These are phyloP conservation scores for Parus major DNA, from an alignment of 2,113 vertebrate species.

Conservation along the genomic window DNA sequence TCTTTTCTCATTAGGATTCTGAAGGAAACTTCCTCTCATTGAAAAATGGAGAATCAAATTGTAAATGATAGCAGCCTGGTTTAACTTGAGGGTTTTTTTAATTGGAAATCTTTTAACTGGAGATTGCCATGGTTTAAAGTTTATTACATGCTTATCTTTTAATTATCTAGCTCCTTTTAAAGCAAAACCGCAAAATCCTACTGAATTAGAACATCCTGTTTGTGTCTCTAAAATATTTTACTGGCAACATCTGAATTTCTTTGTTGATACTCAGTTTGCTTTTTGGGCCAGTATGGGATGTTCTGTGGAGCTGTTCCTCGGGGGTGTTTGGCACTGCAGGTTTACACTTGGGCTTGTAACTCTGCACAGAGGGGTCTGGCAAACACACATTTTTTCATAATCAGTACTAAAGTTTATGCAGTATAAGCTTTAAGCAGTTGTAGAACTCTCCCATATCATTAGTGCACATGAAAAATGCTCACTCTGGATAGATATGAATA, in stretches of 20 bases:
- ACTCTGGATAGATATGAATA: not conserved
- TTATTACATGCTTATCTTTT: not conserved
- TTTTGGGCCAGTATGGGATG: not conserved
- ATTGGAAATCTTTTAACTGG: not conserved
- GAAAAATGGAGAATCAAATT: not conserved
- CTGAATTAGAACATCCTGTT: not conserved
- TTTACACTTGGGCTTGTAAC: not conserved
- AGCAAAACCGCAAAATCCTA: not conserved
- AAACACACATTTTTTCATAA: rapidly evolving
- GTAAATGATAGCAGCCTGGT: not conserved
- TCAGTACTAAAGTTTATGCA: not conserved
- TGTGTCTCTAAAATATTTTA: not conserved
- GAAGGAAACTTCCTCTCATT: not conserved
- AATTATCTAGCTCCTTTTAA: not conserved
- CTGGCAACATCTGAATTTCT: not conserved
- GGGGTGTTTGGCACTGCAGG: rapidly evolving
- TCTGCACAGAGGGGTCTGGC: not conserved
- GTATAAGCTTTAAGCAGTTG: not conserved
- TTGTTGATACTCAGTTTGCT: not conserved
- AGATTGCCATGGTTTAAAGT: not conserved
- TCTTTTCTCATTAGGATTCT: not conserved
- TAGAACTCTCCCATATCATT: not conserved
- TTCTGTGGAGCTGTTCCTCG: not conserved
- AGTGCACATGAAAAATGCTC: too few relatives aligned
- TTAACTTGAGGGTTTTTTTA: not conserved